phyloP scores from a whole-genome alignment of 2,797 vertebrate species.

The Falco rusticolus region DNA sequence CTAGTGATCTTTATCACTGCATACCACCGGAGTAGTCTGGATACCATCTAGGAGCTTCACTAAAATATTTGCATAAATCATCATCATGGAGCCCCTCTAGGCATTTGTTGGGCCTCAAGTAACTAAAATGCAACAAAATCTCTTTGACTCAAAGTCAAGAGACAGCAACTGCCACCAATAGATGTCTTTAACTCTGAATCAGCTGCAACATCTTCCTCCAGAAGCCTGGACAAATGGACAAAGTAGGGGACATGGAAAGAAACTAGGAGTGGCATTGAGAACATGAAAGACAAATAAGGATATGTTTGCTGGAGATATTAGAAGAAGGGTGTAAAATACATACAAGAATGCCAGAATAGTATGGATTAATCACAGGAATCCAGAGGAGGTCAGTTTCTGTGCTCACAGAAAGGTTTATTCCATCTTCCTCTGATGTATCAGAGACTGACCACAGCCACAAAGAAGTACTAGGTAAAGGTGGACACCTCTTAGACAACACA shows the following conservation, averaged over 20 bases:
- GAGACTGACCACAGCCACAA: not conserved
- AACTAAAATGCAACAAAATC: slow-evolving; percentile 7
- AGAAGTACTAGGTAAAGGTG: not conserved
- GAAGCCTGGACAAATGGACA: not conserved
- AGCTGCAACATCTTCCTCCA: not conserved
- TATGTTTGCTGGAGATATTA: not conserved
- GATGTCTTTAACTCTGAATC: not conserved
- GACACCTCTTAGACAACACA: not conserved
- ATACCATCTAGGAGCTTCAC: not conserved
- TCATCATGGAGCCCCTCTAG: not conserved
- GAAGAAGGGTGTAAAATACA: not conserved
- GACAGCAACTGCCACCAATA: not conserved
- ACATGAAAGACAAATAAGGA: not conserved
- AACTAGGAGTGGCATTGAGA: not conserved
- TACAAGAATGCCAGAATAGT: not conserved
- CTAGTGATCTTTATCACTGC: not conserved
- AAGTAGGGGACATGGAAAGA: not conserved
- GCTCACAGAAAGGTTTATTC: not conserved
- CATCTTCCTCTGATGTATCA: not conserved
- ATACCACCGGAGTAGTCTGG: slow-evolving; percentile 7
- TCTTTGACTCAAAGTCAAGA: not conserved
- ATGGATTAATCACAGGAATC: not conserved
- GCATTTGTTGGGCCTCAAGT: slow-evolving; percentile 28
- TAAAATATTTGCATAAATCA: slow-evolving; percentile 51
- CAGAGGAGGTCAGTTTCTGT: not conserved